Base-by-base conservation (phyloP, 2,797 vertebrate species). In the Dicrostonyx torquatus region DNA sequence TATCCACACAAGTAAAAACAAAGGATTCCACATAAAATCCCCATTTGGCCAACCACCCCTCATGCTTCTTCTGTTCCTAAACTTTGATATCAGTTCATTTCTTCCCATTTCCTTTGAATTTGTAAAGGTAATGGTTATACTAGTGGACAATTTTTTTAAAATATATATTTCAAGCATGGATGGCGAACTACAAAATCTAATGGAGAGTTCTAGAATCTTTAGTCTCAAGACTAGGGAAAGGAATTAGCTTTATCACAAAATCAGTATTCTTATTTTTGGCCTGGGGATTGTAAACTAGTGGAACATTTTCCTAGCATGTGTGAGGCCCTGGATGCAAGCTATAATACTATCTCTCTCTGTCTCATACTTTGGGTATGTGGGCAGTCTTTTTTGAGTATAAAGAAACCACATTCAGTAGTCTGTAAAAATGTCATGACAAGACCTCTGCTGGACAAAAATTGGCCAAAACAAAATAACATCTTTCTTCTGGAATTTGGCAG, bases 401-500 rank as follows among this genome's bases (percentile, higher is more conserved):
- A 2, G 37, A 96, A 96, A 50, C 76, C 58, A 70, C 34, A 43
- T 95, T 79, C 43, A 84, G 55, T 90, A 82, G 87, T 87, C 83
- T 96, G 62, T 85, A 95, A 96, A 90, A 5, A 43, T 96, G 83
- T 66, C 78, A 94, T 90, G 85, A 78, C 20, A 96, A 96, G 76
- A 93, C 20, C 83, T 93, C 85, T 68, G 80, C 14, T 91, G n/a
- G 18, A 91, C 94, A 77, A 90, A 95, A 96, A 96, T 91, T 90
- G 79, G 93, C 72, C 64, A 95, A 48, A 92, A 95, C 13, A 96
- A 89, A 94, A 95, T 73, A 94, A 95, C 31, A 94, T 82, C 95
- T 97, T 79, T 91, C 85, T 90, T 87, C 68, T 88, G 48, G 80
- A 93, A 97, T 80, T 60, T 95, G 90, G 79, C 24, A 93, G 17